phyloP scores from a whole-genome alignment of 1,140 invertebrate genomes.

The Formica exsecta region DNA sequence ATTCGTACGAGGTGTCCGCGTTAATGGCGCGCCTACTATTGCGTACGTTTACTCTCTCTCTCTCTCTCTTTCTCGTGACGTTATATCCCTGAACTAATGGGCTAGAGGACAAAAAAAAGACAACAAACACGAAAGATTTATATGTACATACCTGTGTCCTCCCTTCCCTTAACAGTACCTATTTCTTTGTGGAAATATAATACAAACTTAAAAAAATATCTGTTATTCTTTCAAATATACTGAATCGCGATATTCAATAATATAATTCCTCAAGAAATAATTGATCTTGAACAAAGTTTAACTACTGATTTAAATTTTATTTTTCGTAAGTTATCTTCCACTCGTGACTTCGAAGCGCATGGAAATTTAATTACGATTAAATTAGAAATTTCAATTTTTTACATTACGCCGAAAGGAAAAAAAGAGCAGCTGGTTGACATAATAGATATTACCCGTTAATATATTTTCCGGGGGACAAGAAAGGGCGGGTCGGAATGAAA shows the following conservation, averaged over 20 bases:
- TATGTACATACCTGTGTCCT: too few relatives aligned
- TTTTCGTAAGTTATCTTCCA: not conserved
- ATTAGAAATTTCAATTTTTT: constrained; percentile 38
- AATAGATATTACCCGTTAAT: constrained; percentile 58
- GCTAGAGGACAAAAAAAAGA: not conserved
- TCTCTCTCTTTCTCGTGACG: not conserved
- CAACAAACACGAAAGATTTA: not conserved
- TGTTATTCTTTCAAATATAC: not conserved
- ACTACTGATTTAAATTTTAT: constrained; percentile 4
- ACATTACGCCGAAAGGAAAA: not conserved
- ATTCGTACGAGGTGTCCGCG: constrained; percentile 30
- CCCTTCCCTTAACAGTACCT: not conserved
- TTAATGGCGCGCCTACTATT: constrained; percentile 8
- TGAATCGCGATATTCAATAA: not conserved
- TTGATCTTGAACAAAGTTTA: not conserved
- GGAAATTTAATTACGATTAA: constrained; percentile 17
- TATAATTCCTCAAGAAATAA: not conserved
- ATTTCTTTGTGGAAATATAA: not conserved
- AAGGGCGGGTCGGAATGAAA: constrained; percentile 41
- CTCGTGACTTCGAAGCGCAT: not conserved
- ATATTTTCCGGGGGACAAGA: constrained; percentile 54
- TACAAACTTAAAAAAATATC: not conserved
- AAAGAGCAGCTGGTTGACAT: constrained; percentile 16
- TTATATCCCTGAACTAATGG: not conserved
- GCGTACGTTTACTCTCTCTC: not conserved